Evolutionary conservation across 2,888 invertebrate species (phyloP).

Genomic region (Anthophora plumipes): DNA sequence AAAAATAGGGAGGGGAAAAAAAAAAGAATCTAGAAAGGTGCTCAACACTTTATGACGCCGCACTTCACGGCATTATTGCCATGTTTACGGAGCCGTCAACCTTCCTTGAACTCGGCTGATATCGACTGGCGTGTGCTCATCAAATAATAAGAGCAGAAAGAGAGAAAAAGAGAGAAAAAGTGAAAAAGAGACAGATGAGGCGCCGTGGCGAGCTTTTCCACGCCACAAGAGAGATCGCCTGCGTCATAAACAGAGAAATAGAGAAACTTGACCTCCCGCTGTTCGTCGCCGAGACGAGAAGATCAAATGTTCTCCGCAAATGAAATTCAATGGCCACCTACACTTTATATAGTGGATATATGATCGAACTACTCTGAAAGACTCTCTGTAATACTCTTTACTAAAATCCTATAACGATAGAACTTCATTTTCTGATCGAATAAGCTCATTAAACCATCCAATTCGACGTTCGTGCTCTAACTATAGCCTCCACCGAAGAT

Average conservation of each 20-base stretch:
- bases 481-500: background rate
- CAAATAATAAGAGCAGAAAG: constrained; percentile 55
- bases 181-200: constrained; percentile 33
- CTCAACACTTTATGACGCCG: background rate
- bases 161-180: background rate
- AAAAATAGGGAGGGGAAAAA: background rate
- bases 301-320: constrained; percentile 32
- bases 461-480: background rate
- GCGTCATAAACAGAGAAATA: constrained; percentile 23
- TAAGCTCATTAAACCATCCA: background rate
- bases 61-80: constrained; percentile 30
- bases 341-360: background rate
- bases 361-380: background rate
- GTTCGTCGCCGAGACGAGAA: background rate
- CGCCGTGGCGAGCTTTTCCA: constrained; percentile 35
- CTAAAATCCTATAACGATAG: no score
- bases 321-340: constrained; percentile 27
- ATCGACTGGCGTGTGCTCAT: constrained; percentile 67
- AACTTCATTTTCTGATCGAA: background rate
- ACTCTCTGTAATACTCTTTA: background rate
- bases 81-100: constrained; percentile 62
- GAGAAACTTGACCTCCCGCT: constrained; percentile 21
- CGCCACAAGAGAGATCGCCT: constrained; percentile 3
- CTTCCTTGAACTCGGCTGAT: constrained; percentile 68
- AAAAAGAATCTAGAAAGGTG: background rate